Conservation (phyloP, 2,797 vertebrate genomes). For the Chrysolophus pictus region DNA sequence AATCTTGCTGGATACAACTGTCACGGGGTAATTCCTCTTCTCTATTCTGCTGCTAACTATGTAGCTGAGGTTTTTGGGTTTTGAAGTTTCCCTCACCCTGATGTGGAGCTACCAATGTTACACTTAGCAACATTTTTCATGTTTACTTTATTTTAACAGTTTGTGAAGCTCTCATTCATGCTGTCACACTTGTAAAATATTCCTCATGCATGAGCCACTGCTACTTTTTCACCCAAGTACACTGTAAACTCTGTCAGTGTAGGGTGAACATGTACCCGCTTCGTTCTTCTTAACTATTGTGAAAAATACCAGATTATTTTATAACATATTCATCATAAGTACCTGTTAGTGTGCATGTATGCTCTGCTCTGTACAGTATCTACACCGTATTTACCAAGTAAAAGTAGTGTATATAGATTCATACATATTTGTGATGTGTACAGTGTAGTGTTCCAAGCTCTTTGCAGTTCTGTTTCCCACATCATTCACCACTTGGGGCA, state of each 20-base stretch:
- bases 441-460: neutral
- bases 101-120: constrained; percentile 9
- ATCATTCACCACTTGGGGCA: neutral
- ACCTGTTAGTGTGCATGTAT: neutral
- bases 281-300: neutral
- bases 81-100: neutral
- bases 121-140: neutral
- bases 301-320: neutral
- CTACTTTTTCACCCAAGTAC: neutral
- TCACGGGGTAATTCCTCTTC: constrained; percentile 26
- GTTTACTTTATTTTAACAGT: constrained; percentile 36
- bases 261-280: neutral
- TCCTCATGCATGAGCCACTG: neutral
- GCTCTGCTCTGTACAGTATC: constrained; percentile 22
- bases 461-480: neutral
- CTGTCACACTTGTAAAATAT: neutral
- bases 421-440: neutral
- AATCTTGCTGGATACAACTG: neutral
- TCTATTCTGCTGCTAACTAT: constrained; percentile 51
- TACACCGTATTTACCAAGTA: neutral
- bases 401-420: neutral
- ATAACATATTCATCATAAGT: neutral
- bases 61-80: constrained; percentile 26
- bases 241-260: neutral
- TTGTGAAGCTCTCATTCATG: neutral